Conservation (phyloP, 2,888 invertebrate species). For the Xanthia icteritia region DNA sequence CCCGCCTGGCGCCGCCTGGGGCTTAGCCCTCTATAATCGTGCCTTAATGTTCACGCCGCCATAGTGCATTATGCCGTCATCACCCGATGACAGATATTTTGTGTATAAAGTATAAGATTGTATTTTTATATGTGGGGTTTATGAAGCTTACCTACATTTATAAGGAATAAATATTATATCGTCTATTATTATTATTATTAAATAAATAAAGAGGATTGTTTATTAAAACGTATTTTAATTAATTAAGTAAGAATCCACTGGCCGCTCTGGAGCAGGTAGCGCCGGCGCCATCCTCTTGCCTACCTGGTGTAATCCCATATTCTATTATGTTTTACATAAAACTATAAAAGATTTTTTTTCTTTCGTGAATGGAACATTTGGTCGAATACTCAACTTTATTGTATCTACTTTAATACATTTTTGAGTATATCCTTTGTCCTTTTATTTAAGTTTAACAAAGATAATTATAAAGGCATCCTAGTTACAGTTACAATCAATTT, state of each 20-base stretch:
- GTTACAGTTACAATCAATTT: constrained; percentile 10
- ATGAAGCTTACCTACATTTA: constrained; percentile 88
- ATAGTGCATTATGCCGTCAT: constrained; percentile 89
- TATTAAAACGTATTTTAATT: constrained; percentile 82
- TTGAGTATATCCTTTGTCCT: background rate
- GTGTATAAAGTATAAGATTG: constrained; percentile 87
- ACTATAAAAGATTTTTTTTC: constrained; percentile 32
- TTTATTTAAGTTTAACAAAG: constrained; percentile 15
- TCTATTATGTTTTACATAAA: constrained; percentile 49
- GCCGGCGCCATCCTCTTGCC: constrained; percentile 78
- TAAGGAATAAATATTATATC: constrained; percentile 85
- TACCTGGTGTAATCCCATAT: constrained; percentile 72
- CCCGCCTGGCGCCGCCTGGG: constrained; percentile 88
- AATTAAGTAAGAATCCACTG: constrained; percentile 50
- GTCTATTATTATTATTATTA: constrained; percentile 82
- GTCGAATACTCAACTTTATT: constrained; percentile 19
- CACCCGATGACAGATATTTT: constrained; percentile 87
- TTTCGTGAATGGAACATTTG: constrained; percentile 18
- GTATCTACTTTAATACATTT: background rate
- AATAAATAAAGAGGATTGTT: constrained; percentile 88
- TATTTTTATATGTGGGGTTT: constrained; percentile 90
- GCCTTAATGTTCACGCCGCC: constrained; percentile 89
- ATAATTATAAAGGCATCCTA: background rate
- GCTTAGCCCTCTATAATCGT: constrained; percentile 88
- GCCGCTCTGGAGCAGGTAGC: constrained; percentile 78